phyloP scores from a whole-genome alignment of 2,113 vertebrate species.

The Laterallus jamaicensis region DNA sequence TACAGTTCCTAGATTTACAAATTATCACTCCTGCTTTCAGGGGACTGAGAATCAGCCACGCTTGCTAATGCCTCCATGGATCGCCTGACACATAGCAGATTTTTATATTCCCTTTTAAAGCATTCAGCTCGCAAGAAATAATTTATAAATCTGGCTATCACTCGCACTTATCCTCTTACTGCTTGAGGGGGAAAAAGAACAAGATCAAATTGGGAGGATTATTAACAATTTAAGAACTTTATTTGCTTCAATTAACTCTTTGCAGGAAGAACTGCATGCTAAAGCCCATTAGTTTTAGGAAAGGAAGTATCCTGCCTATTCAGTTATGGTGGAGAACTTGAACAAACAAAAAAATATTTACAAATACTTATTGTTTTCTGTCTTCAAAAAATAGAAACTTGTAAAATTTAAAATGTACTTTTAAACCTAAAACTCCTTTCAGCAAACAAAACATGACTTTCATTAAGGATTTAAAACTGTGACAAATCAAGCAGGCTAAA shows the following conservation, averaged over 20 bases:
- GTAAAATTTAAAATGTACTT: not conserved
- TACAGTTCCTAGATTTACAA: slow-evolving; percentile 82
- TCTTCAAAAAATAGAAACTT: not conserved
- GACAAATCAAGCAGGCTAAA: not conserved
- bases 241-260: slow-evolving; percentile 74
- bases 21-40: slow-evolving; percentile 78
- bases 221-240: slow-evolving; percentile 79
- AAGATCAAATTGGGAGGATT: slow-evolving; percentile 76
- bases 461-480: not conserved
- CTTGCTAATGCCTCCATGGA: slow-evolving; percentile 78
- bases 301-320: not conserved
- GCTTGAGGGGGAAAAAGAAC: slow-evolving; percentile 63
- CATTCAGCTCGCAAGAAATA: slow-evolving; percentile 74
- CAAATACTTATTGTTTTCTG: not conserved
- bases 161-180: slow-evolving; percentile 71
- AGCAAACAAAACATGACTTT: not conserved
- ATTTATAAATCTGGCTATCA: slow-evolving; percentile 76
- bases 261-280: not conserved
- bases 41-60: slow-evolving; percentile 77
- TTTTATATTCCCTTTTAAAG: slow-evolving; percentile 75
- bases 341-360: not conserved
- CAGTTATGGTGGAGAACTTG: not conserved
- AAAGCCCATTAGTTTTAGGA: not conserved
- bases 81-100: slow-evolving; percentile 72
- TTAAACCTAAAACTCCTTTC: not conserved